A percentile compares a stretch with the other conserved stretches of the same genome.
These are phyloP conservation scores for Anser brachyrhynchus DNA, from an alignment of 2,113 vertebrate species.

Conservation along the genomic window DNA sequence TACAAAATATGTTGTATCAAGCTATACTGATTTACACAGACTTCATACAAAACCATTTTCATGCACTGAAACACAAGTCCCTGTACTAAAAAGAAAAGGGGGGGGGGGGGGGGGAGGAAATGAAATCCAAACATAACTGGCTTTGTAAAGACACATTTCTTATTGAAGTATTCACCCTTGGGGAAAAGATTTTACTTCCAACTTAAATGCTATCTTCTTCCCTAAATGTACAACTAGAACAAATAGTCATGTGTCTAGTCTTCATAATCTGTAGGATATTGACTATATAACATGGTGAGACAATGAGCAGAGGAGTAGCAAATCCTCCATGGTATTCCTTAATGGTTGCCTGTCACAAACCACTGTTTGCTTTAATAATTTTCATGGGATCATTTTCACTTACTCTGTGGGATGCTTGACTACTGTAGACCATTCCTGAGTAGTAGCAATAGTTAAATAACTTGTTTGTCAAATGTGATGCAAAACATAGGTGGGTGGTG, in stretches of 20 bases:
- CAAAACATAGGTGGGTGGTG: background rate
- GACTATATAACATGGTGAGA: conserved; percentile 43
- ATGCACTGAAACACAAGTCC: background rate
- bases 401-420: conserved; percentile 1
- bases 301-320: background rate
- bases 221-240: conserved; percentile 16
- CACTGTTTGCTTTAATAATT: conserved; percentile 28
- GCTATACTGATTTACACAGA: background rate
- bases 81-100: background rate
- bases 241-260: conserved; percentile 1
- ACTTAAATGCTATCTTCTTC: conserved; percentile 21
- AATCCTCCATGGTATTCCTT: conserved; percentile 34
- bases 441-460: background rate
- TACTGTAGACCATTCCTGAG: background rate
- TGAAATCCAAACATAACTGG: background rate
- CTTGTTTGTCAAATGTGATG: background rate
- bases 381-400: conserved; percentile 7
- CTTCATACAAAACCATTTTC: background rate
- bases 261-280: conserved; percentile 26
- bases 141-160: background rate
- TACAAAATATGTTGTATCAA: background rate
- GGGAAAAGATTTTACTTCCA: background rate
- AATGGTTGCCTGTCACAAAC: conserved; percentile 52
- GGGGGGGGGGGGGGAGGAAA: background rate
- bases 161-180: background rate